Evolutionary conservation across 2,797 vertebrate species (phyloP), one percentile per base, ranked within the genome.

Genomic region (Numenius phaeopus): DNA sequence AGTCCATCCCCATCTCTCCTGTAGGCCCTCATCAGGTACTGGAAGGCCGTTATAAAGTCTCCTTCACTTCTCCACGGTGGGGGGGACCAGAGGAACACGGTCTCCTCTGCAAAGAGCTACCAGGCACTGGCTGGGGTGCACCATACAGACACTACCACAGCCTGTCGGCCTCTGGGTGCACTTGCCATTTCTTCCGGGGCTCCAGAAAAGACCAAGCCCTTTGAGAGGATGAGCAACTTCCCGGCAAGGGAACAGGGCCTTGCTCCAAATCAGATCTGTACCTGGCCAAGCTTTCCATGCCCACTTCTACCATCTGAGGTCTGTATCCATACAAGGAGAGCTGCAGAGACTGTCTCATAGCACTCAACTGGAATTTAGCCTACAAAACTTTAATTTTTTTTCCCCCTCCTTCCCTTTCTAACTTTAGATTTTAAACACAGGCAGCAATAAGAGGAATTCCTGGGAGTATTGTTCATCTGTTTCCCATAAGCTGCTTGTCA

Each of bases 401-500:
- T 3, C 0, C 6, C 14, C 15, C 62, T 10, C 22, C 49, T 82
- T 82, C 42, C 57, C n/a, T 62, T 91, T 89, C 96, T 94, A 92
- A 96, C 93, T 96, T 92, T 87, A 20, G 92, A 95, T 91, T 97
- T 97, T 94, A 97, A 96, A 97, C 96, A 97, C 58, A 57, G 24
- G 46, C 95, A 91, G 96, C 69, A 94, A 76, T 81, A 95, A 66
- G 95, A 95, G 44, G 84, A 96, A 97, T 97, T 97, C 97, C 94
- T 96, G 59, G 42, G 80, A 87, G 94, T 65, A 83, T 75, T 91
- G 94, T 96, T 97, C 95, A 97, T 97, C 93, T 88, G 84, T 96
- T 97, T 96, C 96, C 90, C 95, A 93, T 83, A 96, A 95, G 72
- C 65, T 85, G 86, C 90, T 96, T 72, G 89, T 97, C 82, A 58